Evolutionary conservation across 2,113 vertebrate species (phyloP).

Genomic region (Albula glossodonta): DNA sequence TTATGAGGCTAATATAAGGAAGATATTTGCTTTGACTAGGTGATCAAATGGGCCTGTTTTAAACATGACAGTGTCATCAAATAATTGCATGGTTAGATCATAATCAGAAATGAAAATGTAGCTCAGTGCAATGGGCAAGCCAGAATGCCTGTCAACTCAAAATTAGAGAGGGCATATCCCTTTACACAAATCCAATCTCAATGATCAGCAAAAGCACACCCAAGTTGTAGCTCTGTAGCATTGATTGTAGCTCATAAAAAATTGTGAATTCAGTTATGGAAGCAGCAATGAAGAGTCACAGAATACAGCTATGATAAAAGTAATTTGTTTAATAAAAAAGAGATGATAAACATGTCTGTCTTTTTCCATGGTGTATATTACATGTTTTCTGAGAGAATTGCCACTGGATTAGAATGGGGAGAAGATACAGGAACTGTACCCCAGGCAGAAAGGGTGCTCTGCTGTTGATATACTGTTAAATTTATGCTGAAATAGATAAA

Average conservation of each 20-base stretch:
- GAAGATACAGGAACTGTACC: no score
- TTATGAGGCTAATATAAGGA: slow-evolving; percentile 37
- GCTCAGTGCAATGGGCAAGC: slow-evolving; percentile 27
- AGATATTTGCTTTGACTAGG: slow-evolving; percentile 38
- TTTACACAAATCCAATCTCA: not conserved
- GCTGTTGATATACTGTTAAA: not conserved
- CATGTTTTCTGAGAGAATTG: no score
- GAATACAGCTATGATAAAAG: not conserved
- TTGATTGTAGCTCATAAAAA: slow-evolving; percentile 19
- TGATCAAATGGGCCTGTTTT: slow-evolving; percentile 39
- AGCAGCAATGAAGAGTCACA: not conserved
- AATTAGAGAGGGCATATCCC: not conserved
- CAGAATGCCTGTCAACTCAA: not conserved
- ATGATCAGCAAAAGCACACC: slow-evolving; percentile 8
- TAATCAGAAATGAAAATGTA: slow-evolving; percentile 53
- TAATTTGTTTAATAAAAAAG: slow-evolving; percentile 13
- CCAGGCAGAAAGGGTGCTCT: no score
- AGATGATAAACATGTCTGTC: not conserved
- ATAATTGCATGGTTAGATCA: slow-evolving; percentile 50
- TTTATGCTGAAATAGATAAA: no score
- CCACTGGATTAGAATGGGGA: no score
- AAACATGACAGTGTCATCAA: slow-evolving; percentile 39
- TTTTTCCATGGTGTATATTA: not conserved
- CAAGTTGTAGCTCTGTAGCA: not conserved
- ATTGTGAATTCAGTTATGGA: not conserved